These are phyloP conservation scores for Leptogaster cylindrica DNA, from an alignment of 2,888 invertebrate genomes.

Conservation along the genomic window DNA sequence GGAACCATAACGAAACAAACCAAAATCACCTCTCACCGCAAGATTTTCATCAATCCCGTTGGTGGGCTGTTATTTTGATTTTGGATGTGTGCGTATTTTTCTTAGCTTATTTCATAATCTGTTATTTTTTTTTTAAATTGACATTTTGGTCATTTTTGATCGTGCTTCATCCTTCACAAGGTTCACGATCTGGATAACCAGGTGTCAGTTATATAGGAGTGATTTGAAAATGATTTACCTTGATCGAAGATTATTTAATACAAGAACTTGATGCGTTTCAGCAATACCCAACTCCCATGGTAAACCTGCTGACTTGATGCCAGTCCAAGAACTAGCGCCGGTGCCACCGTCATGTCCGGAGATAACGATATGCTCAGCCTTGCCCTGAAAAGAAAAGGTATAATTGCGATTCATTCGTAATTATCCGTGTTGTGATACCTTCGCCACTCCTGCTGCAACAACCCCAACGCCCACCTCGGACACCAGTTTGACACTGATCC, in stretches of 20 bases:
- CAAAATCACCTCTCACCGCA: conserved; percentile 52
- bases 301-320: conserved; percentile 96
- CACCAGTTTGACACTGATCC: conserved; percentile 96
- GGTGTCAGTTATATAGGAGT: conserved; percentile 57
- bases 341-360: conserved; percentile 99
- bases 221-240: conserved; percentile 59
- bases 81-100: conserved; percentile 12
- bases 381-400: conserved; percentile 69
- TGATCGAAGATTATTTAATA: conserved; percentile 89
- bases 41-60: conserved; percentile 48
- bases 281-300: conserved; percentile 99
- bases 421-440: conserved; percentile 66
- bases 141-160: conserved; percentile 31
- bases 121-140: too few species aligned
- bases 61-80: conserved; percentile 19
- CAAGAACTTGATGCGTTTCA: conserved; percentile 97
- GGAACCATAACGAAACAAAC: conserved; percentile 33
- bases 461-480: conserved; percentile 99
- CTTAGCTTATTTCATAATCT: conserved; percentile 34
- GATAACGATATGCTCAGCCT: conserved; percentile 97
- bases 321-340: conserved; percentile 98
- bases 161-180: conserved; percentile 41
- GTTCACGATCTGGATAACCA: conserved; percentile 60
- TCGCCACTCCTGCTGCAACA: conserved; percentile 98
- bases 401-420: background rate